Conservation (phyloP, 2,113 vertebrate genomes). For the Isichthys henryi region DNA sequence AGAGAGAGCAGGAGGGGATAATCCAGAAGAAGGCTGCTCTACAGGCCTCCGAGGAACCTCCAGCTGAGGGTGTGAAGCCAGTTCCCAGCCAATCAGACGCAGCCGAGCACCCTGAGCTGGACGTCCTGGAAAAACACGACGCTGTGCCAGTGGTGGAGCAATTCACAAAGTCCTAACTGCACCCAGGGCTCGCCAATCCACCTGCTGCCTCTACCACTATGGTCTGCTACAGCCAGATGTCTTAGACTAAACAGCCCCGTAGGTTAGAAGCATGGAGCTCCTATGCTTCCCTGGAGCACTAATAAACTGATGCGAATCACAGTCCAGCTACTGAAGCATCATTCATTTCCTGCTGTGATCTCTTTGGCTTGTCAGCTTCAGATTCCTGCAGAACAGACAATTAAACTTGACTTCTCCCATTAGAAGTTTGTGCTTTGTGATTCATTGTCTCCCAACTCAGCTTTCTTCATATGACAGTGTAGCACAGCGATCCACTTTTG, state of each 20-base stretch:
- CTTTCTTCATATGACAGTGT: not conserved
- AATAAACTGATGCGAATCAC: conserved; percentile 31
- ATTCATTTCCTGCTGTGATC: not conserved
- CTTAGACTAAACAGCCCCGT: not conserved
- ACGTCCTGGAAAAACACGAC: conserved; percentile 15
- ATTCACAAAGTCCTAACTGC: conserved; percentile 9
- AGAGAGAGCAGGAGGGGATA: conserved; percentile 14
- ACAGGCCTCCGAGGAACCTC: conserved; percentile 8
- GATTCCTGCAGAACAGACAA: not conserved
- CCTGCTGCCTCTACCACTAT: not conserved
- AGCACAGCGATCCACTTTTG: not conserved
- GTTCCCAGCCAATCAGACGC: conserved; percentile 8
- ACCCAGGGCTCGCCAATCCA: not conserved
- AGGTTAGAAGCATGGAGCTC: conserved; percentile 14
- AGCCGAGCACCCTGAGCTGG: conserved; percentile 14
- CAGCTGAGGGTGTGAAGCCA: conserved; percentile 12
- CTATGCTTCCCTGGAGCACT: conserved; percentile 23
- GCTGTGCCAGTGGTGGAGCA: conserved; percentile 8
- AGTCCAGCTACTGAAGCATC: not conserved
- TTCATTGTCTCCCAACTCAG: not conserved
- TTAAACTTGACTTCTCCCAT: not conserved
- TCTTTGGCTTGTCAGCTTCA: not conserved
- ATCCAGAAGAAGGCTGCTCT: conserved; percentile 22
- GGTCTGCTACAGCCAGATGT: not conserved
- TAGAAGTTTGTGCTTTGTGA: not conserved